Conservation (phyloP, 2,113 vertebrate genomes). For the Heterotis niloticus region DNA sequence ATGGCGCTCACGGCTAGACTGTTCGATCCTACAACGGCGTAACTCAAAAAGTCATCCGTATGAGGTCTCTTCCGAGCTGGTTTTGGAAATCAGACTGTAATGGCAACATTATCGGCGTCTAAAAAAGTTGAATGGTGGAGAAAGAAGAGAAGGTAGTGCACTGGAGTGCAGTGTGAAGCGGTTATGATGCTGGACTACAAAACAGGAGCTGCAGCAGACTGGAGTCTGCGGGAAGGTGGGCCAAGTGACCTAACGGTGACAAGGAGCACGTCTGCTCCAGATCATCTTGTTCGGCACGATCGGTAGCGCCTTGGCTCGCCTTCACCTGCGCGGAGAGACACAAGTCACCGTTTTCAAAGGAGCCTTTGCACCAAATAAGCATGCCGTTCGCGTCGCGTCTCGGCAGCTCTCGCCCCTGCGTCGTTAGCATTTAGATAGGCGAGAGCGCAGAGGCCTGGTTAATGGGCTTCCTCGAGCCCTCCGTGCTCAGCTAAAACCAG, state of each 20-base stretch:
- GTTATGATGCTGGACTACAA: not conserved
- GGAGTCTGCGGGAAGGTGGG: constrained; percentile 18
- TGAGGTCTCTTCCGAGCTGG: too few species aligned
- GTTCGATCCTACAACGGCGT: too few species aligned
- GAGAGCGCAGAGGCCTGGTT: constrained; percentile 74
- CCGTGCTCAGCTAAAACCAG: constrained; percentile 73
- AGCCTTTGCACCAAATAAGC: constrained; percentile 64
- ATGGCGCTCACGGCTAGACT: not conserved
- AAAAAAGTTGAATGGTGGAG: not conserved
- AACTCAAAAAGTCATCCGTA: too few species aligned
- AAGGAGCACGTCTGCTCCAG: not conserved
- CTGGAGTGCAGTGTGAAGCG: not conserved
- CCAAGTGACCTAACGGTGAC: constrained; percentile 12
- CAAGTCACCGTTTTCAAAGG: constrained; percentile 60
- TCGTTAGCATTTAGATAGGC: constrained; percentile 99
- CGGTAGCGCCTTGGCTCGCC: not conserved
- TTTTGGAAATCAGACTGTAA: not conserved
- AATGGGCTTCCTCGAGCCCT: constrained; percentile 77
- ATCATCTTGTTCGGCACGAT: not conserved
- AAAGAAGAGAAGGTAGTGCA: not conserved
- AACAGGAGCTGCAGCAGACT: not conserved
- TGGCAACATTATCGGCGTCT: too few species aligned
- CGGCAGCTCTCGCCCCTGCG: constrained; percentile 67
- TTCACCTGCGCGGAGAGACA: constrained; percentile 47
- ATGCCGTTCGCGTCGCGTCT: constrained; percentile 45